phyloP scores from a whole-genome alignment of 2,113 vertebrate genomes.

The Hemicordylus capensis region DNA sequence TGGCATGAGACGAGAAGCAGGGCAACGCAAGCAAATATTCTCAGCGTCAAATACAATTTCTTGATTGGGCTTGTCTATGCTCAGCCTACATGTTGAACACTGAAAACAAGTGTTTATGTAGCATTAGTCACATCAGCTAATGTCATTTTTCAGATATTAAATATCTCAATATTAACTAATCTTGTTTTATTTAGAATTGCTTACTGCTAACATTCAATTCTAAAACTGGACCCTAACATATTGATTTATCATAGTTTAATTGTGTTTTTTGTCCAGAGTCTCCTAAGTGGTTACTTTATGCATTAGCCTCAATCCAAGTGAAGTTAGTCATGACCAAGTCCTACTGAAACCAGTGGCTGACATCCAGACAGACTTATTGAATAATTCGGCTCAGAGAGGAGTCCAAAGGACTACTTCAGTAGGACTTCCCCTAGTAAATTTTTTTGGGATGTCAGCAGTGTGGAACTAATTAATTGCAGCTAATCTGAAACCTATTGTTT shows the following conservation, averaged over 20 bases:
- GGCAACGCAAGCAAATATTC: constrained; percentile 18
- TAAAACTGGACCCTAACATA: neutral
- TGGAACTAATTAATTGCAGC: neutral
- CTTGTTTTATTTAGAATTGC: neutral
- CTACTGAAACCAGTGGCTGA: neutral
- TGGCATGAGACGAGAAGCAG: constrained; percentile 28
- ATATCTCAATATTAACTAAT: neutral
- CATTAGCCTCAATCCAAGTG: neutral
- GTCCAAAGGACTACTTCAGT: too few relatives aligned
- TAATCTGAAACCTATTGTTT: neutral
- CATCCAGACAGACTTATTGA: too few relatives aligned
- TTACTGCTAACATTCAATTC: neutral
- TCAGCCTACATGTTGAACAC: neutral
- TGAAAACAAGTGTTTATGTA: neutral
- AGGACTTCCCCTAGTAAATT: too few relatives aligned
- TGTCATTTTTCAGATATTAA: neutral
- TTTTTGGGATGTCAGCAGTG: too few relatives aligned
- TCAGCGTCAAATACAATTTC: neutral
- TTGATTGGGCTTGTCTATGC: neutral
- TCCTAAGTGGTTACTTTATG: neutral
- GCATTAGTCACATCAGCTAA: neutral
- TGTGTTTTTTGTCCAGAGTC: neutral
- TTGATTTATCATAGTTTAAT: neutral
- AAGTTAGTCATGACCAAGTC: neutral
- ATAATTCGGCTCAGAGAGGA: too few relatives aligned